Evolutionary conservation across 2,888 invertebrate genomes (phyloP).

Genomic region (Syrista parreyssii): DNA sequence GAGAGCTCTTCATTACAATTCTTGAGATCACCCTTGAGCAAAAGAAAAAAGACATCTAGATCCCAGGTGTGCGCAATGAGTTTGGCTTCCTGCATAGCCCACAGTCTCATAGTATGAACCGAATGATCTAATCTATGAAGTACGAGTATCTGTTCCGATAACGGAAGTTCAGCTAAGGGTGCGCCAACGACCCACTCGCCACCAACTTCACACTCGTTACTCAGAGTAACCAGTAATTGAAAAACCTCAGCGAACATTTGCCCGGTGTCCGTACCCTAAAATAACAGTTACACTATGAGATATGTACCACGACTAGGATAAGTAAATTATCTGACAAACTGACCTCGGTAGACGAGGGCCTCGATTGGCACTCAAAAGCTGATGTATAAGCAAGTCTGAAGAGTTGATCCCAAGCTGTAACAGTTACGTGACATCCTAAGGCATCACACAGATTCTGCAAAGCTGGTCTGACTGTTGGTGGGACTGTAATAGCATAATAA

Average conservation of each 20-base stretch:
- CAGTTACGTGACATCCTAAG: slow-evolving; percentile 80
- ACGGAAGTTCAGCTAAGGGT: slow-evolving; percentile 80
- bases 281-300: background rate
- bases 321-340: slow-evolving; percentile 33
- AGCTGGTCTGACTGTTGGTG: slow-evolving; percentile 77
- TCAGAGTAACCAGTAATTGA: slow-evolving; percentile 76
- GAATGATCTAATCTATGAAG: slow-evolving; percentile 82
- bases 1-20: slow-evolving; percentile 60
- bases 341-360: slow-evolving; percentile 47
- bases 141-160: slow-evolving; percentile 86
- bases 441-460: slow-evolving; percentile 81
- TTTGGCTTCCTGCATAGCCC: slow-evolving; percentile 80
- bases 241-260: slow-evolving; percentile 75
- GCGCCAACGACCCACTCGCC: slow-evolving; percentile 78
- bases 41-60: slow-evolving; percentile 77
- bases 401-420: slow-evolving; percentile 84
- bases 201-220: slow-evolving; percentile 81
- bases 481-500: slow-evolving; percentile 69
- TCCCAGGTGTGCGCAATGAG: slow-evolving; percentile 80
- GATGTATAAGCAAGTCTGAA: slow-evolving; percentile 70
- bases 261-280: slow-evolving; percentile 71
- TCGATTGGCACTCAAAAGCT: slow-evolving; percentile 60
- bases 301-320: background rate
- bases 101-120: slow-evolving; percentile 81
- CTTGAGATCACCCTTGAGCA: slow-evolving; percentile 62